Evolutionary conservation across 2,113 vertebrate species (phyloP).

Genomic region (Stegostoma tigrinum): DNA sequence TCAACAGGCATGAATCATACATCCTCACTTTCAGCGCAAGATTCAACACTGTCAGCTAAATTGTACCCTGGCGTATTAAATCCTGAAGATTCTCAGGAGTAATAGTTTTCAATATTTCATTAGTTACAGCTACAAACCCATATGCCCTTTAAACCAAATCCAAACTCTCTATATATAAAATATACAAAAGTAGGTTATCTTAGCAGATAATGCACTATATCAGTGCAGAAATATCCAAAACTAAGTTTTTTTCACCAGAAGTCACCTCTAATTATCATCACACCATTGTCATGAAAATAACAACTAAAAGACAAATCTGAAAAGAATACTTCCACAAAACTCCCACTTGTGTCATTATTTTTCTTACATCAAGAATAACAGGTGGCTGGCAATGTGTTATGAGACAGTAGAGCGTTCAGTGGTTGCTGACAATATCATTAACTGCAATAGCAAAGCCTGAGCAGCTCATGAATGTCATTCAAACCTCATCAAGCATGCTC

Average conservation of each 20-base stretch:
- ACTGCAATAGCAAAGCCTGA: not conserved
- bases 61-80: not conserved
- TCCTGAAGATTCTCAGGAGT: not conserved
- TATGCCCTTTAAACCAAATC: not conserved
- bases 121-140: not conserved
- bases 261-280: not conserved
- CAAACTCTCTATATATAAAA: not conserved
- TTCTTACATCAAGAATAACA: not conserved
- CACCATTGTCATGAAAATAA: not conserved
- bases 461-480: conserved; percentile 19
- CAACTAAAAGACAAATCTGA: conserved; percentile 2
- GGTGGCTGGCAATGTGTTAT: conserved; percentile 7
- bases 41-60: not conserved
- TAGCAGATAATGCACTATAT: not conserved
- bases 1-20: not conserved
- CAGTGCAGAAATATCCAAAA: not conserved
- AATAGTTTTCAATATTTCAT: not conserved
- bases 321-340: not conserved
- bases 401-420: not conserved
- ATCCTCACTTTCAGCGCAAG: not conserved
- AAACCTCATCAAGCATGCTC: not conserved
- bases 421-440: not conserved
- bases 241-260: not conserved
- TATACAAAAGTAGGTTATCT: not conserved
- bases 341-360: conserved; percentile 2